A percentile compares a stretch with the other conserved stretches of the same genome.
phyloP scores from a whole-genome alignment of 2,888 invertebrate species.

The Thereva unica region DNA sequence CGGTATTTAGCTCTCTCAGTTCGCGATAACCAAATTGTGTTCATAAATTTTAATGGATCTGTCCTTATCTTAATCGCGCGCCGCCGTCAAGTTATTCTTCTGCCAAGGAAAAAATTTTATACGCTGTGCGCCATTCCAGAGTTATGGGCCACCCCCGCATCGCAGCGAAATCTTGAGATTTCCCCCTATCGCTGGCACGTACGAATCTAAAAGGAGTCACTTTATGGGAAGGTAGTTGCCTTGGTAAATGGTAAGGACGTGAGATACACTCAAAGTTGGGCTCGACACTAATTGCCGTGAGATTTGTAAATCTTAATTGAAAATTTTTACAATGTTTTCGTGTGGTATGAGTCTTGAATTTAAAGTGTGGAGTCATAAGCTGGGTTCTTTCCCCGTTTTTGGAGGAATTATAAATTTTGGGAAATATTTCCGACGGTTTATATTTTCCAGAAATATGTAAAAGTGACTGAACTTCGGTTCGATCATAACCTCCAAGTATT shows the following conservation, averaged over 20 bases:
- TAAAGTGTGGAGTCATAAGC: no score
- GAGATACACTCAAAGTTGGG: conserved; percentile 39
- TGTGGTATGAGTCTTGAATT: no score
- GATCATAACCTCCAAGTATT: no score
- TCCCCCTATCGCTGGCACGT: conserved; percentile 38
- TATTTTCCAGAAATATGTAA: no score
- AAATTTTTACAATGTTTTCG: conserved; percentile 6
- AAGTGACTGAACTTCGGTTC: no score
- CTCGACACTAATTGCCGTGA: conserved; percentile 11
- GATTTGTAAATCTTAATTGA: conserved; percentile 30
- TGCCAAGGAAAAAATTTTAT: conserved; percentile 31
- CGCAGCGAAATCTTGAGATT: conserved; percentile 21
- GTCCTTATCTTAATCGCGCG: conserved; percentile 40
- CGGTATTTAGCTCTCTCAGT: conserved; percentile 15
- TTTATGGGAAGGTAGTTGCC: conserved; percentile 24
- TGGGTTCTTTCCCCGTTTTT: no score
- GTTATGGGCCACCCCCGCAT: conserved; percentile 13
- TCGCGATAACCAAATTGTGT: conserved; percentile 40
- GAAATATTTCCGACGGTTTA: no score
- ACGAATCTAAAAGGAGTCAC: conserved; percentile 35
- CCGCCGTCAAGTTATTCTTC: conserved; percentile 26
- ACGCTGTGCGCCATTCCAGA: conserved; percentile 22
- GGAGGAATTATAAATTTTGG: no score
- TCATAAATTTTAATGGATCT: conserved; percentile 43
- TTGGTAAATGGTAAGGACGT: conserved; percentile 35